Percentiles rank a stretch among this genome's conserved stretches.
Evolutionary conservation across 2,113 vertebrate species (phyloP).

Genomic region (Takifugu bimaculatus): DNA sequence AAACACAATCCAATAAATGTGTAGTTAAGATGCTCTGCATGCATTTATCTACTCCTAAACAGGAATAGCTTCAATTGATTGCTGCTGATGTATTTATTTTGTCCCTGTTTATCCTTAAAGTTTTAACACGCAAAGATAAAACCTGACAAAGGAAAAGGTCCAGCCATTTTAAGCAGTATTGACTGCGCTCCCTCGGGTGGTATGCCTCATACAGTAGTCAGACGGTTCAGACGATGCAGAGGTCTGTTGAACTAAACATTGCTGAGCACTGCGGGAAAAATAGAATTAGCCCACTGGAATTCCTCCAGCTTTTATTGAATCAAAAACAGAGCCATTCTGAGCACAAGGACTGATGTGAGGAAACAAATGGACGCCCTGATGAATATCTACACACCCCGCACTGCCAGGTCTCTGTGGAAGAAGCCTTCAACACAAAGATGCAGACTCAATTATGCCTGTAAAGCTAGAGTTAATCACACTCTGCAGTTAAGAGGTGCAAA

Average conservation of each 20-base stretch:
- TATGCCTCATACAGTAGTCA: not conserved
- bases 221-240: not conserved
- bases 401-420: too few relatives aligned
- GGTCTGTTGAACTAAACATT: constrained; percentile 3
- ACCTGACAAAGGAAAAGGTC: not conserved
- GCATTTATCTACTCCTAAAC: not conserved
- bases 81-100: too few relatives aligned
- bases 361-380: too few relatives aligned
- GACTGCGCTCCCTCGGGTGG: not conserved
- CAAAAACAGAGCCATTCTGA: not conserved
- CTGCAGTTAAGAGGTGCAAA: too few relatives aligned
- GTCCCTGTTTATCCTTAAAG: not conserved
- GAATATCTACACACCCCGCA: too few relatives aligned
- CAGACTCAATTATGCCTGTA: too few relatives aligned
- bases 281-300: not conserved
- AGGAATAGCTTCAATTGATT: not conserved
- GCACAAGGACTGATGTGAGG: too few relatives aligned
- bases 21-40: not conserved
- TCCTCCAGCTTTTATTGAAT: not conserved
- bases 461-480: too few relatives aligned
- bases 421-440: too few relatives aligned
- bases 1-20: too few relatives aligned
- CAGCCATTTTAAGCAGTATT: not conserved
- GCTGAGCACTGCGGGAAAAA: constrained; percentile 12
- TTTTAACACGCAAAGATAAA: not conserved